phyloP scores from a whole-genome alignment of 2,888 invertebrate species.

The Pyrrhosoma nymphula region DNA sequence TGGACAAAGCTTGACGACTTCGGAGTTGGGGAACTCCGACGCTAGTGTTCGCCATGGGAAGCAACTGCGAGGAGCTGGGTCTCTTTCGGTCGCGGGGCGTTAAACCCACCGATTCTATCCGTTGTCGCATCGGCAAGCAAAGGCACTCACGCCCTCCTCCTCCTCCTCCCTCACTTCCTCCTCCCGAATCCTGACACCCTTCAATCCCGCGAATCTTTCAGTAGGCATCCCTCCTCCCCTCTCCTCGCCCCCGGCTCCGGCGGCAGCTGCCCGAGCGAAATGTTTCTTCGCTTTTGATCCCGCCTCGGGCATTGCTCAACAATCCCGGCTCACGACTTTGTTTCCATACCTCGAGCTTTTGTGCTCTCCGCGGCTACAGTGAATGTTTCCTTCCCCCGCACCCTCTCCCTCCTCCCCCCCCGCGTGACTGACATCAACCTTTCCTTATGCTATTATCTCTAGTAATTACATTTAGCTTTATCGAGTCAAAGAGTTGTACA shows the following conservation, averaged over 20 bases:
- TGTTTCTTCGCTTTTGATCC: not conserved
- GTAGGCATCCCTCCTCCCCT: not conserved
- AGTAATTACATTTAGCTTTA: not conserved
- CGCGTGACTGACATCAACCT: not conserved
- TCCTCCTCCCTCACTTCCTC: not conserved
- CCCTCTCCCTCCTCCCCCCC: too few species aligned
- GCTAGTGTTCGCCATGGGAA: not conserved
- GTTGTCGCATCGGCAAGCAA: not conserved
- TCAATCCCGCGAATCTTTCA: conserved; percentile 13
- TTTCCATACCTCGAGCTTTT: not conserved
- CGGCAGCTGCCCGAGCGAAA: not conserved
- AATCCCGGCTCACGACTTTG: conserved; percentile 3
- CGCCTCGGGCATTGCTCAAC: not conserved
- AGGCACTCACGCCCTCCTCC: not conserved
- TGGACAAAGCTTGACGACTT: too few species aligned
- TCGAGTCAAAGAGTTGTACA: not conserved
- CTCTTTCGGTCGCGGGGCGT: not conserved
- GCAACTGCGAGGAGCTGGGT: not conserved
- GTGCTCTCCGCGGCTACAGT: not conserved
- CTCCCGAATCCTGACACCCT: not conserved
- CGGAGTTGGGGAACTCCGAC: not conserved
- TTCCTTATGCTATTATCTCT: not conserved
- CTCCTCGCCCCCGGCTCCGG: not conserved
- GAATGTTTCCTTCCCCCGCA: not conserved
- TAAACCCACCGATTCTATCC: not conserved